phyloP scores from a whole-genome alignment of 2,888 invertebrate species.

The Drosophila fungiperda region DNA sequence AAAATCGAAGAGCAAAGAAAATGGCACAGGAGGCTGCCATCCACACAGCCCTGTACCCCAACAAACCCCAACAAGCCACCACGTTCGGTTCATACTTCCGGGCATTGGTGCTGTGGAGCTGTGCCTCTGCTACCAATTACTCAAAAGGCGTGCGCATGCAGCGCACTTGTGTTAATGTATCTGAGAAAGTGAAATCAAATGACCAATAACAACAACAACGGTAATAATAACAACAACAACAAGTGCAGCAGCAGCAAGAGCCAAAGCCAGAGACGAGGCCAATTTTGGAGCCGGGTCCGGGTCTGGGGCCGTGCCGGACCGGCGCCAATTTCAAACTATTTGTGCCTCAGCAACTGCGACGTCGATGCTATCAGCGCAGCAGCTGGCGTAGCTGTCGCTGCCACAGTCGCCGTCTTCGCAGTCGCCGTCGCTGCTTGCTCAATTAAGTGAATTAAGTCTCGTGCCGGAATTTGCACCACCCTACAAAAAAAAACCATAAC shows the following conservation, averaged over 20 bases:
- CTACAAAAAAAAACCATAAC: slow-evolving; percentile 61
- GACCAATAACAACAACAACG: slow-evolving; percentile 40
- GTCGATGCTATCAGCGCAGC: slow-evolving; percentile 28
- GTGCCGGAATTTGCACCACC: slow-evolving; percentile 80
- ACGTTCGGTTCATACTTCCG: slow-evolving; percentile 3
- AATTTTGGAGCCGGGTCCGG: slow-evolving; percentile 43
- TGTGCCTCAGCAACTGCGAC: slow-evolving; percentile 38
- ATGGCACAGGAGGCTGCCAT: slow-evolving; percentile 61
- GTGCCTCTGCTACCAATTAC: slow-evolving; percentile 71
- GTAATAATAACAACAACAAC: slow-evolving; percentile 1
- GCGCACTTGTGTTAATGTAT: slow-evolving; percentile 76
- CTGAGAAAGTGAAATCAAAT: slow-evolving; percentile 73
- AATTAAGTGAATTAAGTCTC: slow-evolving; percentile 82
- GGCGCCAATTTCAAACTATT: slow-evolving; percentile 75
- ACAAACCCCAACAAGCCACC: neutral
- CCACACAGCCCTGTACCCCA: neutral
- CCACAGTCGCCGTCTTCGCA: slow-evolving; percentile 8
- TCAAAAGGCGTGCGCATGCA: slow-evolving; percentile 77
- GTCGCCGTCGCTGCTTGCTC: slow-evolving; percentile 65
- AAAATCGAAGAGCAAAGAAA: slow-evolving; percentile 80
- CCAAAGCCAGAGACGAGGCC: slow-evolving; percentile 37
- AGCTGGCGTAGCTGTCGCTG: slow-evolving; percentile 21
- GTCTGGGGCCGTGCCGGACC: slow-evolving; percentile 54
- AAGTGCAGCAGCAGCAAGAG: slow-evolving; percentile 3
- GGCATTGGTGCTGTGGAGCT: slow-evolving; percentile 4